Evolutionary conservation across 2,888 invertebrate species (phyloP), one percentile per base, ranked within the genome.

Genomic region (Ganaspis brasiliensis): DNA sequence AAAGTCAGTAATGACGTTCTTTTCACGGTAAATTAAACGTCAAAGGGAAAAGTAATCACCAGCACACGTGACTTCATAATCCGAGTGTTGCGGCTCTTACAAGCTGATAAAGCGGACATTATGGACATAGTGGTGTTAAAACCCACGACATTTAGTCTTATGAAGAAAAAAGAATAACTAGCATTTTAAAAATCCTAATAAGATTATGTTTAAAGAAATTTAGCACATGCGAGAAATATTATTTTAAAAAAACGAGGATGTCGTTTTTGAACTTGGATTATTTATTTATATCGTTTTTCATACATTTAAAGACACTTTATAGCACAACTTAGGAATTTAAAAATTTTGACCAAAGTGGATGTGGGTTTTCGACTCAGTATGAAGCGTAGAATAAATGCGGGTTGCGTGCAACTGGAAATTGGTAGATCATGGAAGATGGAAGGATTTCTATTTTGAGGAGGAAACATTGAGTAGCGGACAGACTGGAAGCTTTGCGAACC

Each of bases 401-500:
- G 61, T 21, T 63, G 37, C 40, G 40, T 63, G 21, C 8, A 40
- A 5, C 21, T 21, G 40, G 35, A 40, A 63, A 63, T 40, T 63
- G 63, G 6, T 1, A 14, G 40, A 40, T 63, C 9, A 63, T 63
- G 63, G 21, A 21, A 21, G 21, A 40, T n/a, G 40, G 40, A 63
- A 40, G 63, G 63, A 40, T 63, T 63, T 63, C 35, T 63, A 40
- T 63, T 40, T 63, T 19, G 37, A 63, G 63, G 16, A 40, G 14
- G 14, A 19, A n/a, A 8, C 37, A 21, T 24, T 63, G 63, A 40
- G 63, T 10, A 63, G 21, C 63, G 63, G 14, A 40, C 82, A 82
- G 84, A 84, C 84, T 84, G 84, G 82, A 85, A 84, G 84, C 85
- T 85, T 85, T 85, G 82, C 85, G 81, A 85, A 83, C 84, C 83